These are phyloP conservation scores for Ectobius pallidus DNA, from an alignment of 2,888 invertebrate genomes.

Conservation along the genomic window DNA sequence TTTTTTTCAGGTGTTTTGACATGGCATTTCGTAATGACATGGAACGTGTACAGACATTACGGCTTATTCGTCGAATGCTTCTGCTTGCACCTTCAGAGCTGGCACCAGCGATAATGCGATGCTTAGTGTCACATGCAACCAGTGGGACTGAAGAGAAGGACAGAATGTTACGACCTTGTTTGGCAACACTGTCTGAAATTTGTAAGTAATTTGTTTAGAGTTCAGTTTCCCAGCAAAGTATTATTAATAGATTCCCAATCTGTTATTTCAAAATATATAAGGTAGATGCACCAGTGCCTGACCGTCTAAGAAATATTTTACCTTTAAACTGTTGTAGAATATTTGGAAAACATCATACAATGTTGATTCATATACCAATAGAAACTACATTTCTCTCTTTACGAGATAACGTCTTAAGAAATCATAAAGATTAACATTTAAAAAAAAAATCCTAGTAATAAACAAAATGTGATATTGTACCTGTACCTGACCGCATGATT, in stretches of 20 bases:
- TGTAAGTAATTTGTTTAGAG: slow-evolving; percentile 60
- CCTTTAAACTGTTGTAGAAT: no score
- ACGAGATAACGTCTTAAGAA: no score
- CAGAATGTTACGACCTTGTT: slow-evolving; percentile 79
- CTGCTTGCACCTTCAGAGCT: slow-evolving; percentile 69
- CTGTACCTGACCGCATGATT: no score
- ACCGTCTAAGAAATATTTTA: no score
- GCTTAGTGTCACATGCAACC: slow-evolving; percentile 81
- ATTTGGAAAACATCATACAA: no score
- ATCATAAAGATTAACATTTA: no score
- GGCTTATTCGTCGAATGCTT: slow-evolving; percentile 77
- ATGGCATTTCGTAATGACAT: slow-evolving; percentile 78
- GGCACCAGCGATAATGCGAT: slow-evolving; percentile 76
- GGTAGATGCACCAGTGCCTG: no score
- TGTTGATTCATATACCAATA: no score
- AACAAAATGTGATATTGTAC: no score
- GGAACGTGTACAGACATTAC: slow-evolving; percentile 89
- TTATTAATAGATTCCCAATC: neutral
- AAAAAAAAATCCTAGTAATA: no score
- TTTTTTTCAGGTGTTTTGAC: slow-evolving; percentile 76
- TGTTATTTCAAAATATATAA: neutral
- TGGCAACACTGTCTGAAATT: slow-evolving; percentile 88
- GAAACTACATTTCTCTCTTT: no score
- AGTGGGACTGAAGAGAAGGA: slow-evolving; percentile 82
- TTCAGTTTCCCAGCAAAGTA: neutral